phyloP scores from a whole-genome alignment of 2,888 invertebrate species.

The Perizoma affinitatum region DNA sequence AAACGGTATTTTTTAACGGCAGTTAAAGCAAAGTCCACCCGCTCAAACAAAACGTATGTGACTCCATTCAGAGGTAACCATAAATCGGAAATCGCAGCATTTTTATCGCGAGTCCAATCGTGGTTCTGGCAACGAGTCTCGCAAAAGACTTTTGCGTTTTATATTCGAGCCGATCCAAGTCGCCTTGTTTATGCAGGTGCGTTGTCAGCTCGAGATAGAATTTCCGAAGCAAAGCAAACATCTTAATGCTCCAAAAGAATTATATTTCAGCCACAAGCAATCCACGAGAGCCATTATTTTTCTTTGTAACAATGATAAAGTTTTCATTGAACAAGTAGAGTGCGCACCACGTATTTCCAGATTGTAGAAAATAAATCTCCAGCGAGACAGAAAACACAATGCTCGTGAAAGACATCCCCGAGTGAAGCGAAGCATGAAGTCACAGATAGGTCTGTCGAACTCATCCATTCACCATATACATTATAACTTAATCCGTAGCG shows the following conservation, averaged over 20 bases:
- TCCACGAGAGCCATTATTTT: slow-evolving; percentile 34
- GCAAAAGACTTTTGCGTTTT: slow-evolving; percentile 30
- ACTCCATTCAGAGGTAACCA: slow-evolving; percentile 32
- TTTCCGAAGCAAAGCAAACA: slow-evolving; percentile 32
- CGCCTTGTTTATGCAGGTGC: slow-evolving; percentile 39
- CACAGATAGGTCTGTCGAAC: slow-evolving; percentile 53
- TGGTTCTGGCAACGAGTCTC: slow-evolving; percentile 36
- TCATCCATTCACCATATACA: slow-evolving; percentile 40
- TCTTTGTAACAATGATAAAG: slow-evolving; percentile 31
- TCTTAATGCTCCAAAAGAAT: slow-evolving; percentile 28
- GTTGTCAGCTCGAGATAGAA: slow-evolving; percentile 28
- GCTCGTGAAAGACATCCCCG: slow-evolving; percentile 48
- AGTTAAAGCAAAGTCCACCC: slow-evolving; percentile 25
- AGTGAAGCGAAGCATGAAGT: slow-evolving; percentile 57
- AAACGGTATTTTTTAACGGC: slow-evolving; percentile 33
- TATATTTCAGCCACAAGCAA: slow-evolving; percentile 35
- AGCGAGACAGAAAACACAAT: slow-evolving; percentile 42
- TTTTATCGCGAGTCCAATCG: slow-evolving; percentile 36
- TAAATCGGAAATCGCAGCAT: slow-evolving; percentile 34
- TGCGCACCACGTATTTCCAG: slow-evolving; percentile 44
- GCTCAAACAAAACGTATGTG: slow-evolving; percentile 28
- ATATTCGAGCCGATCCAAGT: slow-evolving; percentile 31
- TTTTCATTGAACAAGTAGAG: slow-evolving; percentile 35
- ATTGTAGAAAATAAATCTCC: slow-evolving; percentile 48
- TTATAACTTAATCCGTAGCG: slow-evolving; percentile 35